Evolutionary conservation across 2,888 invertebrate genomes (phyloP).

Genomic region (Galerucella nymphaeae): DNA sequence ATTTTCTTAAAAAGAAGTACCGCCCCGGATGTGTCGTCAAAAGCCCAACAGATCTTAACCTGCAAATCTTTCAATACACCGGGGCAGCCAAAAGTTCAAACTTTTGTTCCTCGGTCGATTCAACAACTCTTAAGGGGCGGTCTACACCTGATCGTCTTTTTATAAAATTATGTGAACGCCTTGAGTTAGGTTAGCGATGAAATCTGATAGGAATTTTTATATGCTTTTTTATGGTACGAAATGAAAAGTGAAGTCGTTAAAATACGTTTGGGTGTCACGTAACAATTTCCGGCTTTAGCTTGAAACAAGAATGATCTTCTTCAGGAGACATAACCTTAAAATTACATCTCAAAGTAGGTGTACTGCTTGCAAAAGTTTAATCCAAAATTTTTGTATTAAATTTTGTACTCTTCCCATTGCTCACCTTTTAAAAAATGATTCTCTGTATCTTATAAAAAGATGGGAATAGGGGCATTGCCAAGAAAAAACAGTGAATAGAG

Average conservation of each 20-base stretch:
- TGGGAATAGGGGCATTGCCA: conserved; percentile 46
- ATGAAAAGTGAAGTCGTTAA: conserved; percentile 47
- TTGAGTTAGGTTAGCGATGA: conserved; percentile 47
- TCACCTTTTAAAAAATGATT: conserved; percentile 20
- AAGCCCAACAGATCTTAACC: conserved; percentile 47
- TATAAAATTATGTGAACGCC: conserved; percentile 52
- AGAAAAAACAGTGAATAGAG: conserved; percentile 44
- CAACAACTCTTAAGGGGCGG: conserved; percentile 55
- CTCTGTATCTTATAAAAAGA: conserved; percentile 40
- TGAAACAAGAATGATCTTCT: conserved; percentile 1
- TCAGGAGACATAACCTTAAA: not conserved
- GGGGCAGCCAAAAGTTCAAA: conserved; percentile 50
- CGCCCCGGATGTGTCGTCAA: conserved; percentile 54
- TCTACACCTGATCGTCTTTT: conserved; percentile 58
- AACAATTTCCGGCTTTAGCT: conserved; percentile 37
- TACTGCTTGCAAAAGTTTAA: no score
- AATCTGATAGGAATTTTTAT: conserved; percentile 51
- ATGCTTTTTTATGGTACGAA: conserved; percentile 33
- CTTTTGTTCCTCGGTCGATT: conserved; percentile 52
- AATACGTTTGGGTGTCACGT: conserved; percentile 43
- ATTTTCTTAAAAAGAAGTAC: conserved; percentile 19
- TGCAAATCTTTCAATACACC: conserved; percentile 46
- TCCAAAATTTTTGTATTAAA: not conserved
- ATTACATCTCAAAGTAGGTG: no score
- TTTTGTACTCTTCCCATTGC: no score